Percentiles rank a stretch among this genome's conserved stretches.
phyloP scores from a whole-genome alignment of 2,888 invertebrate genomes.

The Leptinotarsa peninsularis region DNA sequence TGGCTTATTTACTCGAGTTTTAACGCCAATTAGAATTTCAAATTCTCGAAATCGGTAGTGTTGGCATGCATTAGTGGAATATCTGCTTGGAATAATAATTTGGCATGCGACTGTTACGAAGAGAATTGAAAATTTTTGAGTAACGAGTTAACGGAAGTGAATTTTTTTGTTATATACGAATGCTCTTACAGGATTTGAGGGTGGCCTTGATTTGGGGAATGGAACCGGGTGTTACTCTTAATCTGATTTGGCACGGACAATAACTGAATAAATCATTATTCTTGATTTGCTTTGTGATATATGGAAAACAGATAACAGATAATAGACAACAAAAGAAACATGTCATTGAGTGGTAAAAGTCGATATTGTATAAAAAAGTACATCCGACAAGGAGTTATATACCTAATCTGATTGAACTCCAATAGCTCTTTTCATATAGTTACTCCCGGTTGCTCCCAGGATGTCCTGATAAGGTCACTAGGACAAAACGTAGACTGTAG shows the following conservation, averaged over 20 bases:
- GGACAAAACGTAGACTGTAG: too few species aligned
- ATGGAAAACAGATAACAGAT: too few species aligned
- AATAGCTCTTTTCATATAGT: too few species aligned
- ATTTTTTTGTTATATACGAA: not conserved
- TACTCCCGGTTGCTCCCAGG: too few species aligned
- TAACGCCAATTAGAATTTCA: slow-evolving; percentile 33
- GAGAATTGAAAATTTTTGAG: slow-evolving; percentile 5
- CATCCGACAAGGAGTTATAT: too few species aligned
- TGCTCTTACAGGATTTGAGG: not conserved
- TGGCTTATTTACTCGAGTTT: slow-evolving; percentile 16
- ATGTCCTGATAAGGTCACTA: too few species aligned
- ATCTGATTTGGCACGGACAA: not conserved
- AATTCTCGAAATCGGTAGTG: slow-evolving; percentile 21
- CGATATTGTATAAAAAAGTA: too few species aligned
- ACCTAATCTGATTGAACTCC: too few species aligned
- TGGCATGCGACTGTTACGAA: slow-evolving; percentile 19
- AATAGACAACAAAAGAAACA: too few species aligned
- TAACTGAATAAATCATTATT: not conserved
- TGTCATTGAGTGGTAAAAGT: too few species aligned
- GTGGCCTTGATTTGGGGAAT: not conserved
- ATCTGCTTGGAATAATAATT: not conserved
- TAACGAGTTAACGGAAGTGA: slow-evolving; percentile 2
- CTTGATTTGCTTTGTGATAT: too few species aligned
- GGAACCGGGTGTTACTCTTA: not conserved
- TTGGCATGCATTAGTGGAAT: slow-evolving; percentile 18